These are phyloP conservation scores for Deroptyus accipitrinus DNA, from an alignment of 2,113 vertebrate species.

Conservation along the genomic window DNA sequence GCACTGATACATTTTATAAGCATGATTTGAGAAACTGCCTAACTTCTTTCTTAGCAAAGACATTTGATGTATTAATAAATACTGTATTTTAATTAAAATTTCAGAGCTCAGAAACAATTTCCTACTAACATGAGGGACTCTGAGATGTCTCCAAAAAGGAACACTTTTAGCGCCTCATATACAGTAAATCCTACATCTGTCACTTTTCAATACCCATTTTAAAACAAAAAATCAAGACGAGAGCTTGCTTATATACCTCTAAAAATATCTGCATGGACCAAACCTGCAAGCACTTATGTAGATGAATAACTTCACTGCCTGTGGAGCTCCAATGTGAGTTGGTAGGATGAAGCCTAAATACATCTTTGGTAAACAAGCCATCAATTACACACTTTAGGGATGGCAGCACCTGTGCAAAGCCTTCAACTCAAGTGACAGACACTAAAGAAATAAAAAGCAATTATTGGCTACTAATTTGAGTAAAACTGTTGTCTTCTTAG, in stretches of 20 bases:
- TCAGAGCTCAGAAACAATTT: not conserved
- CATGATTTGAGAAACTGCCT: not conserved
- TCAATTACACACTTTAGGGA: conserved; percentile 73
- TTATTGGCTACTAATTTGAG: conserved; percentile 67
- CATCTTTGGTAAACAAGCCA: conserved; percentile 71
- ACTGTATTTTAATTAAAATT: conserved; percentile 6
- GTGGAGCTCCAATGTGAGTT: conserved; percentile 56
- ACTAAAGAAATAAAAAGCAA: conserved; percentile 64
- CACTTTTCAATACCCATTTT: conserved; percentile 7
- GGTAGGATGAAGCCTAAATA: conserved; percentile 60
- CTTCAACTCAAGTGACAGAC: conserved; percentile 55
- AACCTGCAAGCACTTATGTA: conserved; percentile 64
- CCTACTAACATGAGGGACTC: not conserved
- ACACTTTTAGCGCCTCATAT: not conserved
- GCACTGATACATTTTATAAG: not conserved
- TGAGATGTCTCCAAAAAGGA: not conserved
- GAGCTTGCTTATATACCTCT: not conserved
- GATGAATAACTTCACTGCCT: conserved; percentile 64
- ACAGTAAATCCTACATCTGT: not conserved
- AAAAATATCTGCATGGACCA: not conserved
- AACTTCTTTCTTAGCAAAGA: conserved; percentile 19
- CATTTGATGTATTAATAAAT: not conserved
- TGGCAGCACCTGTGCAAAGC: conserved; percentile 68
- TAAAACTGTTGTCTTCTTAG: conserved; percentile 54
- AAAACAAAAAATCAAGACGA: not conserved